phyloP scores from a whole-genome alignment of 2,888 invertebrate species.

The Ommatoiulus sabulosus region DNA sequence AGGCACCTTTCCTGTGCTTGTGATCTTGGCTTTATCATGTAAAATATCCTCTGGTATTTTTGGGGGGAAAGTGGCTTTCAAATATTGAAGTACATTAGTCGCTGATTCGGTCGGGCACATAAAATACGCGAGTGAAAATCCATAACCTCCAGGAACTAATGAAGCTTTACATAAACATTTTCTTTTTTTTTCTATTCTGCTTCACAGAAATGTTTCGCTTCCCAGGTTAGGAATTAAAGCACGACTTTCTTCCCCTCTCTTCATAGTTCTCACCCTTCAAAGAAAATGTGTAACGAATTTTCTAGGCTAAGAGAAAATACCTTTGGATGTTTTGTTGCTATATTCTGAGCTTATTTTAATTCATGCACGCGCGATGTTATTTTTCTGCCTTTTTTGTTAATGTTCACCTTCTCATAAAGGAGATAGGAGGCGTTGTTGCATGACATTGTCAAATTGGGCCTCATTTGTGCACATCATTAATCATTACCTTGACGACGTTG shows the following conservation, averaged over 20 bases:
- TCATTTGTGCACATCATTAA: constrained; percentile 47
- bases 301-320: constrained; percentile 5
- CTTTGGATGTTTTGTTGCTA: not conserved
- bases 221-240: not conserved
- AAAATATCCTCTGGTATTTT: too few relatives aligned
- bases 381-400: constrained; percentile 19
- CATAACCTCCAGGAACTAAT: too few relatives aligned
- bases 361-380: constrained; percentile 25
- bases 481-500: constrained; percentile 9
- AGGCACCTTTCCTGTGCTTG: too few relatives aligned
- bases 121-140: too few relatives aligned
- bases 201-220: not conserved
- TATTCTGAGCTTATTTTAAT: not conserved
- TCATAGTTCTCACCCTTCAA: not conserved
- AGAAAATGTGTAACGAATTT: constrained; percentile 15
- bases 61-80: too few relatives aligned
- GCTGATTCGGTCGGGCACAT: too few relatives aligned
- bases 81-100: too few relatives aligned
- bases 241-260: not conserved
- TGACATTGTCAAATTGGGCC: constrained; percentile 48
- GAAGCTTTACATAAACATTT: not conserved
- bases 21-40: too few relatives aligned
- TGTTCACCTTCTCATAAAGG: constrained; percentile 46
- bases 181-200: not conserved
- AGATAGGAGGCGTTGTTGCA: constrained; percentile 44